These are phyloP conservation scores for Cantharis lateralis DNA, from an alignment of 2,888 invertebrate genomes.

Conservation along the genomic window DNA sequence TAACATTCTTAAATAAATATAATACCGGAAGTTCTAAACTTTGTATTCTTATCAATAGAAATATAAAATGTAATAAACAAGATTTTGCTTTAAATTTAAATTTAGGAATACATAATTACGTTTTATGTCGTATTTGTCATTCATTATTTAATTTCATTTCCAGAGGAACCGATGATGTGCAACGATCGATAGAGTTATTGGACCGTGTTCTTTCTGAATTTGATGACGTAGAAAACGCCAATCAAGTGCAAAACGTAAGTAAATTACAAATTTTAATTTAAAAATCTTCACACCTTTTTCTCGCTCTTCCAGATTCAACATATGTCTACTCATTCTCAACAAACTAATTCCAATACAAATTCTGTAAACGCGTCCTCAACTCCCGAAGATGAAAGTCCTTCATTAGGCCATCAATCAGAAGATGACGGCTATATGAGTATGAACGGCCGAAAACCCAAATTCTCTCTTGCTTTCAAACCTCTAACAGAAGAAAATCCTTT, in stretches of 20 bases:
- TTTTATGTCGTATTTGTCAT: background rate
- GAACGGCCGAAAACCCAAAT: slow-evolving; percentile 82
- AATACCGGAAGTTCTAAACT: background rate
- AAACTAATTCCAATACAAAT: slow-evolving; percentile 57
- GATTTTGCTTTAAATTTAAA: background rate
- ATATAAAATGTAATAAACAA: background rate
- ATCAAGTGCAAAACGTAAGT: slow-evolving; percentile 56
- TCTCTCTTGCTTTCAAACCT: slow-evolving; percentile 72
- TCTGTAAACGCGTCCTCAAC: slow-evolving; percentile 57
- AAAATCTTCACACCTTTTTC: background rate
- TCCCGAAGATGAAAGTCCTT: slow-evolving; percentile 73
- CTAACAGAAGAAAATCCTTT: slow-evolving; percentile 59
- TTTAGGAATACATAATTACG: background rate
- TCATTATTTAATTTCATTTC: slow-evolving; percentile 52
- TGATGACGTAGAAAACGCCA: slow-evolving; percentile 74
- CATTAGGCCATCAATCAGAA: slow-evolving; percentile 82
- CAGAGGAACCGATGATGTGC: slow-evolving; percentile 85
- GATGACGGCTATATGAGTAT: slow-evolving; percentile 93
- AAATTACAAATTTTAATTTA: background rate
- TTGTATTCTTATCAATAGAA: background rate
- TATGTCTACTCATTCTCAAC: slow-evolving; percentile 51
- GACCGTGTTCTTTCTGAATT: slow-evolving; percentile 90
- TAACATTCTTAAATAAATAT: background rate
- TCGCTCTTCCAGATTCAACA: slow-evolving; percentile 58
- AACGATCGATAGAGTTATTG: slow-evolving; percentile 84